Conservation (phyloP, 1,140 invertebrate species). For the Drosophila subpulchrella region DNA sequence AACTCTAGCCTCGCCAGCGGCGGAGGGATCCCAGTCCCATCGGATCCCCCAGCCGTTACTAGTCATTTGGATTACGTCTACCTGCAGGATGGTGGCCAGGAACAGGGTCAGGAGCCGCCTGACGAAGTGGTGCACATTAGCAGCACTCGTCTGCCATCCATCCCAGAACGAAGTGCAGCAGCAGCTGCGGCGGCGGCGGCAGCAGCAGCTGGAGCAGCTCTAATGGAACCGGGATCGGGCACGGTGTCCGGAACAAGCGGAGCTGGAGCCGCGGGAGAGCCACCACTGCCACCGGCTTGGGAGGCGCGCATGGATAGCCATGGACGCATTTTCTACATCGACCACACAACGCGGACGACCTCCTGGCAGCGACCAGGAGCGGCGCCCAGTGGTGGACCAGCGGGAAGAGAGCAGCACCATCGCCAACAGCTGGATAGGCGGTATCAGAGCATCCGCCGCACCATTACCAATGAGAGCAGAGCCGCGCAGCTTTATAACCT, state of each 20-base stretch:
- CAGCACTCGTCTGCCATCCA: conserved; percentile 92
- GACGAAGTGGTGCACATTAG: conserved; percentile 88
- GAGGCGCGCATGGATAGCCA: conserved; percentile 97
- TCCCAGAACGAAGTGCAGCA: conserved; percentile 88
- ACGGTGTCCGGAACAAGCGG: conserved; percentile 72
- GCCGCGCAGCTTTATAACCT: conserved; percentile 52
- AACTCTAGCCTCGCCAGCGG: conserved; percentile 42
- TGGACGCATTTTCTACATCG: conserved; percentile 96
- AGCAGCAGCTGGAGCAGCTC: conserved; percentile 44
- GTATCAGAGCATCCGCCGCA: conserved; percentile 94
- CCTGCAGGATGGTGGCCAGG: conserved; percentile 44
- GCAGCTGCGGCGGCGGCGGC: conserved; percentile 58
- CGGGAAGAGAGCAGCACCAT: conserved; percentile 85
- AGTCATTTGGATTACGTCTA: conserved; percentile 73
- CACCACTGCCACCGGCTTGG: conserved; percentile 95
- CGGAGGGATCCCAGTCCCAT: background rate
- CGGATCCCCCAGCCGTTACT: conserved; percentile 25
- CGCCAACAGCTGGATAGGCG: conserved; percentile 86
- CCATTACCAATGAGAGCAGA: conserved; percentile 88
- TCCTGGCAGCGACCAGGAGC: conserved; percentile 94
- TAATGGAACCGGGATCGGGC: conserved; percentile 39
- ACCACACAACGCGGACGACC: conserved; percentile 95
- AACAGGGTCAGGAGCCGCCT: conserved; percentile 8
- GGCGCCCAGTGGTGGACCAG: conserved; percentile 74
- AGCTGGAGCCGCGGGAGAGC: conserved; percentile 86